Evolutionary conservation across 2,797 vertebrate genomes (phyloP).

Genomic region (Gadopsis bispinosus): DNA sequence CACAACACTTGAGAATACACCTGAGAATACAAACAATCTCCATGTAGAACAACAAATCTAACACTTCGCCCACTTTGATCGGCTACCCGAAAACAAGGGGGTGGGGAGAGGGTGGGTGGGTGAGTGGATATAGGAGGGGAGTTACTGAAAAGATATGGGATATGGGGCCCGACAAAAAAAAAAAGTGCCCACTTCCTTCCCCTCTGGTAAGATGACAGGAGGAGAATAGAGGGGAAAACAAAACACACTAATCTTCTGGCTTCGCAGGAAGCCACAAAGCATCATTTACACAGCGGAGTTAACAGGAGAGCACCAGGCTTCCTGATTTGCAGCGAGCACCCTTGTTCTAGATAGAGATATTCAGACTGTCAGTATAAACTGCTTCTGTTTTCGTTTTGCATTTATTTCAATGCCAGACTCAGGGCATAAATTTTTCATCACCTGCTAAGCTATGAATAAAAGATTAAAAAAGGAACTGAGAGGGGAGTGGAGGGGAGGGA

Average conservation of each 20-base stretch:
- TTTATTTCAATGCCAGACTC: constrained; percentile 99
- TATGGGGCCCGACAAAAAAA: constrained; percentile 48
- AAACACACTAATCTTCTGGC: constrained; percentile 83
- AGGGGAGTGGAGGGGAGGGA: constrained; percentile 74
- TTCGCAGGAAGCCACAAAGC: constrained; percentile 82
- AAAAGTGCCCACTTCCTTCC: constrained; percentile 75
- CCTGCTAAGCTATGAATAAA: constrained; percentile 99
- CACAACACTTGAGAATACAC: constrained; percentile 57
- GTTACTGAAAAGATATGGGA: constrained; percentile 59
- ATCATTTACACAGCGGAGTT: constrained; percentile 84
- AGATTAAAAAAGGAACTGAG: constrained; percentile 99
- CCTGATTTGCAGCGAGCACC: constrained; percentile 94
- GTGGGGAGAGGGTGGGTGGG: constrained; percentile 15
- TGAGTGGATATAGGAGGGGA: constrained; percentile 51
- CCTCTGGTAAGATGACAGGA: constrained; percentile 76
- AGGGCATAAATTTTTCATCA: constrained; percentile 99
- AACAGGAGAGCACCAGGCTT: constrained; percentile 83
- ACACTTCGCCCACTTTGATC: constrained; percentile 77
- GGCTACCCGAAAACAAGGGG: constrained; percentile 69
- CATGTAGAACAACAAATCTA: constrained; percentile 72
- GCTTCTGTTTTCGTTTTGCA: constrained; percentile 99
- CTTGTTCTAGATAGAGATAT: constrained; percentile 99
- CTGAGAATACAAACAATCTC: constrained; percentile 73
- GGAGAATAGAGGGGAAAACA: constrained; percentile 76
- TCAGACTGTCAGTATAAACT: constrained; percentile 99